Percentiles rank a stretch among this genome's conserved stretches.
phyloP scores from a whole-genome alignment of 2,113 vertebrate species.

The Megatriorchis doriae region DNA sequence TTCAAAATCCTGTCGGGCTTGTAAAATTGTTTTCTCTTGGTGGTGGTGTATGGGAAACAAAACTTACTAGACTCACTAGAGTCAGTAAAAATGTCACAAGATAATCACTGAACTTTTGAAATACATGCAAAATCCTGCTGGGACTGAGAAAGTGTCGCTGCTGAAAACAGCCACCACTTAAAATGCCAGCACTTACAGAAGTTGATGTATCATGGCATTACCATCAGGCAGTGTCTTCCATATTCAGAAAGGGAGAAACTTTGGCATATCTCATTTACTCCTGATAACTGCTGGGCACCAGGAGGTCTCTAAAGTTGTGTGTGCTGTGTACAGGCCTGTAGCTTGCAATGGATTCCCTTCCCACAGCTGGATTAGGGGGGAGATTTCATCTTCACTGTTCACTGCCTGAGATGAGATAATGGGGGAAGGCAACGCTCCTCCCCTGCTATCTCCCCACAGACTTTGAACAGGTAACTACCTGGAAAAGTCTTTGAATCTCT shows the following conservation, averaged over 20 bases:
- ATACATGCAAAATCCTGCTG: background rate
- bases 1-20: background rate
- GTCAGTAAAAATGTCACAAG: background rate
- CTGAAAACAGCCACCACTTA: background rate
- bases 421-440: conserved; percentile 47
- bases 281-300: background rate
- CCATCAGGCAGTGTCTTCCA: background rate
- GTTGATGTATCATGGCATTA: background rate
- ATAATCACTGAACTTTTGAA: background rate
- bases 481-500: conserved; percentile 52
- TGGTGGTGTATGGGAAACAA: background rate
- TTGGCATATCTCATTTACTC: background rate
- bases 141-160: accelerated
- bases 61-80: background rate
- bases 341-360: conserved; percentile 7
- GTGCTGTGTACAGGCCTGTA: background rate
- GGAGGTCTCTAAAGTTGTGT: background rate
- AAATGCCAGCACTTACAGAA: background rate
- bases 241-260: background rate
- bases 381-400: conserved; percentile 6
- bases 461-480: conserved; percentile 52
- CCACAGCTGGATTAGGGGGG: background rate
- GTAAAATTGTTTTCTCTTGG: background rate
- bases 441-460: conserved; percentile 50
- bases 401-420: conserved; percentile 1